A percentile compares a stretch with the other conserved stretches of the same genome.
phyloP scores from a whole-genome alignment of 2,888 invertebrate genomes.

The Mesorhabditis belari region DNA sequence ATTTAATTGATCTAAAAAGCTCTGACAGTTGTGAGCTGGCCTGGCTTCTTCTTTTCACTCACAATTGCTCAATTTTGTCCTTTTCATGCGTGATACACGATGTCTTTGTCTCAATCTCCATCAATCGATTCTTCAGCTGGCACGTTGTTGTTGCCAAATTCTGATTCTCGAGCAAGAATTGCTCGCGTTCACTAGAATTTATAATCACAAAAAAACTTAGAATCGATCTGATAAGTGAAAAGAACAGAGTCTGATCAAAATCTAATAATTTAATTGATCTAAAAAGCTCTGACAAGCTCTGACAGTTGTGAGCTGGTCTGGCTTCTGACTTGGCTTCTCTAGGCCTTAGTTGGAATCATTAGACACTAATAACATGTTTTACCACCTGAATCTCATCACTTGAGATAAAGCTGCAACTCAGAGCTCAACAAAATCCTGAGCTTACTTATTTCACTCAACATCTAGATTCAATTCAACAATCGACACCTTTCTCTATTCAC shows the following conservation, averaged over 20 bases:
- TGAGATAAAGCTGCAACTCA: no score
- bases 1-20: background rate
- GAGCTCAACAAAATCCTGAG: no score
- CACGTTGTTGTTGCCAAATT: conserved; percentile 53
- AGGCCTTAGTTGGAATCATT: conserved; percentile 54
- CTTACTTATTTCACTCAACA: no score
- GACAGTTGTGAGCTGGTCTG: background rate
- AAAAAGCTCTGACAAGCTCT: no score
- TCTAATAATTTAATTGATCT: background rate
- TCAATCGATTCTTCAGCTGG: conserved; percentile 46
- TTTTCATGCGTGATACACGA: conserved; percentile 54
- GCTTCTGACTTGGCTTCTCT: conserved; percentile 30
- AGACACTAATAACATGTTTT: no score
- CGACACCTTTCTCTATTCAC: background rate
- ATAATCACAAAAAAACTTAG: no score
- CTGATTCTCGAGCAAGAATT: conserved; percentile 54
- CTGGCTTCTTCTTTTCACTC: conserved; percentile 4
- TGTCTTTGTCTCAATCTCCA: conserved; percentile 55
- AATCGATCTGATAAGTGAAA: background rate
- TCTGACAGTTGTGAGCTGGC: background rate
- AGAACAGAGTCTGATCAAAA: background rate
- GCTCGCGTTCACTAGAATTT: conserved; percentile 43
- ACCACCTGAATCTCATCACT: no score
- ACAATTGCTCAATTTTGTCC: conserved; percentile 54
- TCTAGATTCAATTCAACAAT: background rate